Evolutionary conservation across 53 echinoderm and acorn worm species (phyloP).

Genomic region (Crossaster papposus): DNA sequence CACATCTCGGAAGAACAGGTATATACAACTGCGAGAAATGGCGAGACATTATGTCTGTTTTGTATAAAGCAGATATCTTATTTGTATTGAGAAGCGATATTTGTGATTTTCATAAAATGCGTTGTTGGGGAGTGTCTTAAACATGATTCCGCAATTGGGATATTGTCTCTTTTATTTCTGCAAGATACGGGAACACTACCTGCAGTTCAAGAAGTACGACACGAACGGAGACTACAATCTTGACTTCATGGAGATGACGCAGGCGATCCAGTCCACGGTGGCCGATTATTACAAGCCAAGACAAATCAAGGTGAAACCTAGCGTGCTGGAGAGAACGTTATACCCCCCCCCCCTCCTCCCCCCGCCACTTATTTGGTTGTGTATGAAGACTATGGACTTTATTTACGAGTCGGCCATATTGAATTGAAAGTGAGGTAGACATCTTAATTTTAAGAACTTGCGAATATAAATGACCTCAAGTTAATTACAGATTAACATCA

Average conservation of each 20-base stretch:
- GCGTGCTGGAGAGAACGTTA: background rate
- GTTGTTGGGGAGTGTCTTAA: background rate
- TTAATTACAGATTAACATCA: no score
- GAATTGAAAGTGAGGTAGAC: no score
- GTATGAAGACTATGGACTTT: no score
- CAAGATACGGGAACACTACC: conserved; percentile 85
- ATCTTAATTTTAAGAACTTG: no score
- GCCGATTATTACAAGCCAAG: conserved; percentile 87
- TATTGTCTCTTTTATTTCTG: background rate
- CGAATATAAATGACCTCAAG: no score
- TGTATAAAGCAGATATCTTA: background rate
- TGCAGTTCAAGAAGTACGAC: conserved; percentile 84
- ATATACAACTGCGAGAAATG: background rate
- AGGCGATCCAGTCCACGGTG: conserved; percentile 86
- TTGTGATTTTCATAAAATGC: background rate
- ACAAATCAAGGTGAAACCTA: conserved; percentile 81
- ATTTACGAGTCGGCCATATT: no score
- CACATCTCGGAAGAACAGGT: conserved; percentile 69
- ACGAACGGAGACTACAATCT: conserved; percentile 74
- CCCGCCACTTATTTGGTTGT: no score
- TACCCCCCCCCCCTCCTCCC: no score
- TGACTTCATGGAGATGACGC: conserved; percentile 83
- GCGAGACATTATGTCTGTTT: background rate
- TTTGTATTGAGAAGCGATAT: background rate
- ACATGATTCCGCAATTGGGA: background rate